Conservation (phyloP, 2,888 invertebrate genomes). For the Leptopterna dolabrata region DNA sequence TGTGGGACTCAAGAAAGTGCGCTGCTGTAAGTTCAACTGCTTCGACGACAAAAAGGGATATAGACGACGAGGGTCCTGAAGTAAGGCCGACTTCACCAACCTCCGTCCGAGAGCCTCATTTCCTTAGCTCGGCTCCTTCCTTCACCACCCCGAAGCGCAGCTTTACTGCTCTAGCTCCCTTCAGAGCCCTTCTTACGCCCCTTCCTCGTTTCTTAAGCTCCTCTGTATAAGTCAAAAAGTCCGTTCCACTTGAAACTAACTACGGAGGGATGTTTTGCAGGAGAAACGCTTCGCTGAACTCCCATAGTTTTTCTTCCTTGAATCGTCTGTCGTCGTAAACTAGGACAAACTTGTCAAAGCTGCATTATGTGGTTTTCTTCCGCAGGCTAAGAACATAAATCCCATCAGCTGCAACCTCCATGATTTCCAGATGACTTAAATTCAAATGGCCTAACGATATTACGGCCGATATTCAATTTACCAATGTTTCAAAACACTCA, state of each 20-base stretch:
- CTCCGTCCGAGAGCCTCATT: neutral
- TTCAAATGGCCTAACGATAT: too few species aligned
- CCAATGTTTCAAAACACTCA: too few species aligned
- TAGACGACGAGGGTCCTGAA: neutral
- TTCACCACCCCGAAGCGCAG: neutral
- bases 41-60: slow-evolving; percentile 3
- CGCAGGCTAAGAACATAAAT: neutral
- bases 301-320: neutral
- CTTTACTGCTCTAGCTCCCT: neutral
- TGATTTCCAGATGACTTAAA: too few species aligned
- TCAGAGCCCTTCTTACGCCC: neutral
- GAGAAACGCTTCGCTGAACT: neutral
- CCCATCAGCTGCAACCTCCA: too few species aligned
- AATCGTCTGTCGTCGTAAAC: neutral
- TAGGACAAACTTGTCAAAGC: slow-evolving; percentile 3
- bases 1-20: neutral
- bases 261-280: neutral
- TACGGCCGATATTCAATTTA: too few species aligned
- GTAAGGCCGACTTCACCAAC: neutral
- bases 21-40: neutral
- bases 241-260: neutral
- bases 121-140: neutral
- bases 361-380: neutral
- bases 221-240: neutral
- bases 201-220: neutral